phyloP scores from a whole-genome alignment of 2,113 vertebrate species.

The Varanus salvator region DNA sequence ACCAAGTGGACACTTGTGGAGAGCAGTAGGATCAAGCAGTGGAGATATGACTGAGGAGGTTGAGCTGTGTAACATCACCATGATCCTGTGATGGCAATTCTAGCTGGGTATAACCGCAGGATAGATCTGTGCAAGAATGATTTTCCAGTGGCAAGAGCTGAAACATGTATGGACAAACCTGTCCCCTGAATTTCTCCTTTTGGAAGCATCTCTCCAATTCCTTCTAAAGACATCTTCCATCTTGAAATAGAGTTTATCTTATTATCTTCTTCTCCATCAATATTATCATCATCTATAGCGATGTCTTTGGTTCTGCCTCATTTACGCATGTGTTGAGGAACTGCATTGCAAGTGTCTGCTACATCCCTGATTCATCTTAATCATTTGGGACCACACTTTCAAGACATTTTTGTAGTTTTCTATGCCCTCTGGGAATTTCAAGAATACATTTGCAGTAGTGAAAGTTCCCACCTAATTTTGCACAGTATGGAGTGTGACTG shows the following conservation, averaged over 20 bases:
- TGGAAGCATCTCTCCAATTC: not conserved
- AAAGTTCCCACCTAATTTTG: constrained; percentile 26
- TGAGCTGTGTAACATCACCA: not conserved
- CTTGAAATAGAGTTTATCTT: not conserved
- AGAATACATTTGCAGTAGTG: constrained; percentile 21
- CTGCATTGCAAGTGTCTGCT: not conserved
- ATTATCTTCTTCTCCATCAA: too few relatives aligned
- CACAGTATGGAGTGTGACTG: not conserved
- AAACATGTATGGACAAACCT: not conserved
- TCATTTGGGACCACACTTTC: not conserved
- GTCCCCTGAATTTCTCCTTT: not conserved
- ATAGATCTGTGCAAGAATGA: not conserved
- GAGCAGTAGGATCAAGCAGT: too few relatives aligned
- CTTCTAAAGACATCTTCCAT: not conserved
- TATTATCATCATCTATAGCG: too few relatives aligned
- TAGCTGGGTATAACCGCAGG: not conserved
- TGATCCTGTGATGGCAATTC: not conserved
- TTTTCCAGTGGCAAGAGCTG: not conserved
- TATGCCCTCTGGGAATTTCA: constrained; percentile 4
- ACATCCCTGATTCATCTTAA: not conserved
- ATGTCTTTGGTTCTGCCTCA: not conserved
- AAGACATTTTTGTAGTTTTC: not conserved
- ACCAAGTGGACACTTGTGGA: too few relatives aligned
- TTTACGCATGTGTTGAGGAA: too few relatives aligned
- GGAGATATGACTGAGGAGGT: too few relatives aligned